Evolutionary conservation across 1,140 invertebrate species (phyloP).

Genomic region (Helicoverpa armigera): DNA sequence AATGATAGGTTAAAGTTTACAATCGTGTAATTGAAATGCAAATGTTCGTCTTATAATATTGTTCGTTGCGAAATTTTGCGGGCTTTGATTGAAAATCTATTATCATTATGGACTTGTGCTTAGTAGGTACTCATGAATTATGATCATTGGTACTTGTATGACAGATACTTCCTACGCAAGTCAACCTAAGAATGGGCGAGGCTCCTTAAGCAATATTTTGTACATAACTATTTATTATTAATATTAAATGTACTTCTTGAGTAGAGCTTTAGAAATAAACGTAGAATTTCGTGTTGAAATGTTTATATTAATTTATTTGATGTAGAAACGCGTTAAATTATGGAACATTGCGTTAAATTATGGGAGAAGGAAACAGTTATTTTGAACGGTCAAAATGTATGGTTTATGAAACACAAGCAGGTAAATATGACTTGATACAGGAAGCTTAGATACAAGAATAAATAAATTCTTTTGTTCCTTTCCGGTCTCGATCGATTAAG

Average conservation of each 20-base stretch:
- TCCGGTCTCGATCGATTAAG: too few relatives aligned
- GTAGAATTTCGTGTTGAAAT: not conserved
- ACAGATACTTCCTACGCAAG: not conserved
- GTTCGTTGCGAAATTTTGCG: conserved; percentile 30
- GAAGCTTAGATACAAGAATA: too few relatives aligned
- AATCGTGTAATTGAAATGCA: conserved; percentile 41
- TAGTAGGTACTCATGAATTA: not conserved
- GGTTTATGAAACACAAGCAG: too few relatives aligned
- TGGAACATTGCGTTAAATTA: too few relatives aligned
- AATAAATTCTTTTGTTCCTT: too few relatives aligned
- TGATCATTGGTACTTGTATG: not conserved
- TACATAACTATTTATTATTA: conserved; percentile 8
- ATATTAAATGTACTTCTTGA: not conserved
- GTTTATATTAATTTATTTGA: not conserved
- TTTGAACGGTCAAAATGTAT: too few relatives aligned
- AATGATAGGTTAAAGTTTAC: conserved; percentile 35
- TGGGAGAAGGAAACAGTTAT: too few relatives aligned
- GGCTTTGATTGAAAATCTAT: not conserved
- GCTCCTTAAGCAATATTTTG: not conserved
- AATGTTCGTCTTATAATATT: conserved; percentile 24
- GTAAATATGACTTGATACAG: too few relatives aligned
- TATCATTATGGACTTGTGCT: not conserved
- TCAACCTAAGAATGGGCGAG: not conserved
- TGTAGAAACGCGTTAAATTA: too few relatives aligned
- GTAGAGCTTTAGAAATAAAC: not conserved